phyloP scores from a whole-genome alignment of 2,888 invertebrate species.

The Ectemnius continuus region DNA sequence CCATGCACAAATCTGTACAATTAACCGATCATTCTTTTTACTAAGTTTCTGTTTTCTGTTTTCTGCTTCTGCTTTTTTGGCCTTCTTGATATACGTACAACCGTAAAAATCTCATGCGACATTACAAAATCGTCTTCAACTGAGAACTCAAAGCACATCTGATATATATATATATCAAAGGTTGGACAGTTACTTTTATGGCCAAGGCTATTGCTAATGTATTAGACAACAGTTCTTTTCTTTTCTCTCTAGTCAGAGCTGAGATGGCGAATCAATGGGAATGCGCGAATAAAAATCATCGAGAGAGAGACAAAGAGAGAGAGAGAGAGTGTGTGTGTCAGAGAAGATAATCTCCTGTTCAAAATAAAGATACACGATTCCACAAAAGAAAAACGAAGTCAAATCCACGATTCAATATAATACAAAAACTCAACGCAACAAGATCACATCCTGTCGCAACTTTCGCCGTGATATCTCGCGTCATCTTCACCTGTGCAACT shows the following conservation, averaged over 20 bases:
- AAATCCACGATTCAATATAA: no score
- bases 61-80: background rate
- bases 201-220: conserved; percentile 46
- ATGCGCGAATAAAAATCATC: conserved; percentile 26
- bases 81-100: conserved; percentile 43
- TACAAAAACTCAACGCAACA: no score
- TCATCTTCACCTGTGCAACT: no score
- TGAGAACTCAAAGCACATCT: conserved; percentile 49
- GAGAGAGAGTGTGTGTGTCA: no score
- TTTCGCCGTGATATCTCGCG: no score
- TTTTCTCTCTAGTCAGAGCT: conserved; percentile 39
- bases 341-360: no score
- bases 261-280: conserved; percentile 59
- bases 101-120: conserved; percentile 51
- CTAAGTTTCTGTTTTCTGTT: no score
- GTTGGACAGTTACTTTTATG: conserved; percentile 49
- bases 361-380: no score
- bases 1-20: conserved; percentile 61
- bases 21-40: conserved; percentile 13
- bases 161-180: conserved; percentile 34
- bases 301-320: no score
- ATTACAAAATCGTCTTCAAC: conserved; percentile 53
- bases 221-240: conserved; percentile 39
- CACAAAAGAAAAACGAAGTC: no score
- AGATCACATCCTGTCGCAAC: no score